Percentiles rank a stretch among this genome's conserved stretches.
Conservation (phyloP, 2,113 vertebrate genomes). For the Urocynchramus pylzowi region DNA sequence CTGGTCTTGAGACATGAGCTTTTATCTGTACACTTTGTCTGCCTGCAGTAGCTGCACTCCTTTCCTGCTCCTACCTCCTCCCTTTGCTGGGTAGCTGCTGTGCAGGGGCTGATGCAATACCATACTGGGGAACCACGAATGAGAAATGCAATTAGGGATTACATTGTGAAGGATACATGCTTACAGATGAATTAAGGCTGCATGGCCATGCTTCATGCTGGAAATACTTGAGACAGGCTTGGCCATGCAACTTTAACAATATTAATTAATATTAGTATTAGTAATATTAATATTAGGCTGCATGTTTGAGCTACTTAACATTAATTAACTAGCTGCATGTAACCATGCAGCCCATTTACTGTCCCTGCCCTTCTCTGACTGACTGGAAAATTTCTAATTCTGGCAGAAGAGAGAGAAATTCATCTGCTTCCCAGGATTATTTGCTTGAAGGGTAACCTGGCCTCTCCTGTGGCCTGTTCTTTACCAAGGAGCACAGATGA, state of each 20-base stretch:
- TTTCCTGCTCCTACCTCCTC: not conserved
- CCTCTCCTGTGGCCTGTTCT: constrained; percentile 13
- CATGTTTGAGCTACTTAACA: not conserved
- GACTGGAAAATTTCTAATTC: not conserved
- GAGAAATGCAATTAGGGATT: not conserved
- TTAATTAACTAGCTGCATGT: not conserved
- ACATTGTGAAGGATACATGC: not conserved
- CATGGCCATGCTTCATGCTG: rapidly evolving
- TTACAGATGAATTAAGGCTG: not conserved
- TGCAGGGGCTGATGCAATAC: not conserved
- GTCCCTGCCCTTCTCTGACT: not conserved
- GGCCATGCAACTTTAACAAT: not conserved
- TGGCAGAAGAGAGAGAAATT: not conserved
- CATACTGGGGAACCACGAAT: rapidly evolving
- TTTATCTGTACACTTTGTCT: rapidly evolving
- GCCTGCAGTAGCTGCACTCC: not conserved
- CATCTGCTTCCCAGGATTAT: not conserved
- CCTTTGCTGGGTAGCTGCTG: not conserved
- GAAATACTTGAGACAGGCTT: not conserved
- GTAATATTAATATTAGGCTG: not conserved
- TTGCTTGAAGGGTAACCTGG: constrained; percentile 28
- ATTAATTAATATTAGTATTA: not conserved
- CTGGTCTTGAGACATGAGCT: rapidly evolving
- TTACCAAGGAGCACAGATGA: not conserved
- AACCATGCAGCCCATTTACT: not conserved